These are phyloP conservation scores for Thelaira solivaga DNA, from an alignment of 2,888 invertebrate species.

Conservation along the genomic window DNA sequence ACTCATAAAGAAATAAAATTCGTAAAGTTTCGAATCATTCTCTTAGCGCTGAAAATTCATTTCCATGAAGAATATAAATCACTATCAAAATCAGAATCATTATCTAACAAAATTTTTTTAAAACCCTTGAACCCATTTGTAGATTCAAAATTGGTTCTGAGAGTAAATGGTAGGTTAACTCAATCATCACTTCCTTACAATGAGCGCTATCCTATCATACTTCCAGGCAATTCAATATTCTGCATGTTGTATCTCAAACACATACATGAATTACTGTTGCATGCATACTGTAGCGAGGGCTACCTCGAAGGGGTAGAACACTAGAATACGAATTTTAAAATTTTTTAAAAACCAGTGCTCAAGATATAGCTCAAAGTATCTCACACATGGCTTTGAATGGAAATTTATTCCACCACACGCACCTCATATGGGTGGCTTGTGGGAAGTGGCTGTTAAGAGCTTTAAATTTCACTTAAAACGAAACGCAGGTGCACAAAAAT, in stretches of 20 bases:
- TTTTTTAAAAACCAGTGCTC: background rate
- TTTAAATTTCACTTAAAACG: slow-evolving; percentile 30
- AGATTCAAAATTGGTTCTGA: background rate
- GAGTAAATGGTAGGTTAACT: background rate
- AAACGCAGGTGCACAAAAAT: background rate
- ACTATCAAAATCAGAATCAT: background rate
- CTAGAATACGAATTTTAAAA: too few species aligned
- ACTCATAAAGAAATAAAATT: background rate
- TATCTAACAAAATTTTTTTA: background rate
- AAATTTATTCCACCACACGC: slow-evolving; percentile 36
- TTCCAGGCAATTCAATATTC: background rate
- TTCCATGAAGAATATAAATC: background rate
- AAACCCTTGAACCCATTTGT: background rate
- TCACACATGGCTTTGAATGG: slow-evolving; percentile 30
- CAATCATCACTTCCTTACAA: background rate
- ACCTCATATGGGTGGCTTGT: slow-evolving; percentile 48
- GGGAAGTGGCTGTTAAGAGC: slow-evolving; percentile 26
- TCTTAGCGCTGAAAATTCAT: background rate
- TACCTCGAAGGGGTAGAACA: slow-evolving; percentile 8
- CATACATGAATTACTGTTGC: background rate
- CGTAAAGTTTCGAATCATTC: background rate
- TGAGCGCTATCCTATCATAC: background rate
- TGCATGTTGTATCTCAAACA: background rate
- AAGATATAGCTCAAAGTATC: background rate
- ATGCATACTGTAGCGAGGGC: slow-evolving; percentile 7